phyloP scores from a whole-genome alignment of 1,140 invertebrate genomes.

The Mactra quadrangularis region DNA sequence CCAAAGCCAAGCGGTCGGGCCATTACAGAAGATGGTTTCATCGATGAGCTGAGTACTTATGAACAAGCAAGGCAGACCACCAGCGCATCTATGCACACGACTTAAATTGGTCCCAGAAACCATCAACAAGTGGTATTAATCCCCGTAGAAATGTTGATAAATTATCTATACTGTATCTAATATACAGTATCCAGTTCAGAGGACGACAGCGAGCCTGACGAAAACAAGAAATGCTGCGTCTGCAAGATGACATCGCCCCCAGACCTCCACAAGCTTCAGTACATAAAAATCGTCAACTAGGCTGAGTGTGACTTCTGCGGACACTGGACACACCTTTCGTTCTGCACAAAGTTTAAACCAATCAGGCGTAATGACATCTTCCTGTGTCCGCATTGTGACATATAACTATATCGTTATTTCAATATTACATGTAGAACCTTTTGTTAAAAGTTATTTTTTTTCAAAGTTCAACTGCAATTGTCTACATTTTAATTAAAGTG shows the following conservation, averaged over 20 bases:
- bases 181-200: too few species aligned
- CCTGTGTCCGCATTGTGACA: slow-evolving; percentile 37
- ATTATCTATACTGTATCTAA: too few species aligned
- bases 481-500: too few species aligned
- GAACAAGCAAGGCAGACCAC: not conserved
- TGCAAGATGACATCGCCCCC: not conserved
- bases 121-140: slow-evolving; percentile 23
- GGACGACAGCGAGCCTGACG: not conserved
- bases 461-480: too few species aligned
- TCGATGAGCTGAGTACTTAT: not conserved
- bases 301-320: slow-evolving; percentile 20
- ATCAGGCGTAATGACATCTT: slow-evolving; percentile 17
- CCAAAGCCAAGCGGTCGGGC: slow-evolving; percentile 2
- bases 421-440: too few species aligned
- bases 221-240: slow-evolving; percentile 26
- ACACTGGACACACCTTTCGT: slow-evolving; percentile 29
- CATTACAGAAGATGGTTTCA: too few species aligned
- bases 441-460: too few species aligned
- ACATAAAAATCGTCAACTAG: slow-evolving; percentile 22
- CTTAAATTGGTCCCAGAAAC: not conserved
- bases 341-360: slow-evolving; percentile 1
- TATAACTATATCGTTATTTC: too few species aligned
- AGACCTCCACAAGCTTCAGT: not conserved
- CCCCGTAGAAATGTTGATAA: too few species aligned
- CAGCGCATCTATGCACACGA: not conserved